A percentile compares a stretch with the other conserved stretches of the same genome.
Evolutionary conservation across 2,797 vertebrate species (phyloP).

Genomic region (Apogon hyalosoma): DNA sequence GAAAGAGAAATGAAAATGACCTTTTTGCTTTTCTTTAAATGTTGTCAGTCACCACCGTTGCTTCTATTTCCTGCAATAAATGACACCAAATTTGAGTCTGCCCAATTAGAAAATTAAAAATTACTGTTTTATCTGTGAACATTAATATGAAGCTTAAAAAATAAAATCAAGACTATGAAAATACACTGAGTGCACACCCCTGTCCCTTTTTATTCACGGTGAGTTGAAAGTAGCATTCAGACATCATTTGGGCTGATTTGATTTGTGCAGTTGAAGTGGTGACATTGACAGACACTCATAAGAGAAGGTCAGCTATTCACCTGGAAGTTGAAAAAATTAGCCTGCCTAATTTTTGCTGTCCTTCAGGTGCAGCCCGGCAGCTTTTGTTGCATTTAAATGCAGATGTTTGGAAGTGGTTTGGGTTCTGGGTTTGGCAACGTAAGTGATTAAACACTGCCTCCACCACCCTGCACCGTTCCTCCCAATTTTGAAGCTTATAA

Average conservation of each 20-base stretch:
- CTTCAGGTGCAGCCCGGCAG: constrained; percentile 68
- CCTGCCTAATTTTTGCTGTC: constrained; percentile 64
- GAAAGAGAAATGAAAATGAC: background rate
- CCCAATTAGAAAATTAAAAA: constrained; percentile 24
- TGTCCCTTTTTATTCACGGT: constrained; percentile 1
- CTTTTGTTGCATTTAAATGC: constrained; percentile 74
- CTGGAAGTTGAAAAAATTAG: constrained; percentile 62
- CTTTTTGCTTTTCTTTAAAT: background rate
- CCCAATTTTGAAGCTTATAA: constrained; percentile 66
- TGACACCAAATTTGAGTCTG: constrained; percentile 21
- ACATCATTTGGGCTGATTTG: constrained; percentile 35
- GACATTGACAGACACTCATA: constrained; percentile 50
- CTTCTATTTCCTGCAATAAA: constrained; percentile 39
- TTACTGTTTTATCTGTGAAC: constrained; percentile 44
- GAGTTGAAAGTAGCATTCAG: too few species aligned
- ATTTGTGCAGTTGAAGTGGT: constrained; percentile 43
- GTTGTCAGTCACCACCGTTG: constrained; percentile 16
- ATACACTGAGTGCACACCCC: background rate
- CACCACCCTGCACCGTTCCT: constrained; percentile 43
- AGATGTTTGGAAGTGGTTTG: constrained; percentile 59
- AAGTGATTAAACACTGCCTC: constrained; percentile 59
- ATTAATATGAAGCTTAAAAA: constrained; percentile 33
- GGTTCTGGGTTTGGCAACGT: constrained; percentile 65
- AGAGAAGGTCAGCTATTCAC: constrained; percentile 68
- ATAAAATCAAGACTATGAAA: constrained; percentile 20